A percentile compares a stretch with the other conserved stretches of the same genome.
Evolutionary conservation across 2,113 vertebrate genomes (phyloP).

Genomic region (Apodemus speciosus): DNA sequence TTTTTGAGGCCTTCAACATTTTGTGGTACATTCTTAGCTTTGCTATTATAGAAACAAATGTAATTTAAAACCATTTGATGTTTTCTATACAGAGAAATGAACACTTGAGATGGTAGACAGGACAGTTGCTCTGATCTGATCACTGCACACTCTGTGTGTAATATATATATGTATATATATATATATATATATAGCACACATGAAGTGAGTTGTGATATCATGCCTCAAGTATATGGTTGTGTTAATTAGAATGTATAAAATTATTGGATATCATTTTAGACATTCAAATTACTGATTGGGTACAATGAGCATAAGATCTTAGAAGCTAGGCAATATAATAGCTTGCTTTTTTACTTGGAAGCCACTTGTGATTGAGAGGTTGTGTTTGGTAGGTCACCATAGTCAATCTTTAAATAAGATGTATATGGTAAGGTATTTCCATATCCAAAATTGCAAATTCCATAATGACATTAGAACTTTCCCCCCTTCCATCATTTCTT

Average conservation of each 20-base stretch:
- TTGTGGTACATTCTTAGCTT: constrained; percentile 42
- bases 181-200: neutral
- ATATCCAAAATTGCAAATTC: neutral
- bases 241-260: neutral
- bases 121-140: neutral
- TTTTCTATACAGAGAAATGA: neutral
- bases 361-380: neutral
- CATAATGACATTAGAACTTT: neutral
- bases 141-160: neutral
- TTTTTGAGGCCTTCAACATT: constrained; percentile 48
- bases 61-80: constrained; percentile 32
- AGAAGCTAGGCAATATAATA: constrained; percentile 23
- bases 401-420: neutral
- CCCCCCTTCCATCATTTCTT: neutral
- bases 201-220: neutral
- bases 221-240: neutral
- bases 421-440: neutral
- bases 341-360: constrained; percentile 7
- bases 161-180: neutral
- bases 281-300: constrained; percentile 13
- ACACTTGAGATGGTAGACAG: neutral
- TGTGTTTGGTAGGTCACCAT: neutral
- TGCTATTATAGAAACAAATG: constrained; percentile 26
- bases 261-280: neutral
- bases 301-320: neutral